Percentiles rank a stretch among this genome's conserved stretches.
Evolutionary conservation across 2,113 vertebrate species (phyloP).

Genomic region (Phrynosoma blainvillii): DNA sequence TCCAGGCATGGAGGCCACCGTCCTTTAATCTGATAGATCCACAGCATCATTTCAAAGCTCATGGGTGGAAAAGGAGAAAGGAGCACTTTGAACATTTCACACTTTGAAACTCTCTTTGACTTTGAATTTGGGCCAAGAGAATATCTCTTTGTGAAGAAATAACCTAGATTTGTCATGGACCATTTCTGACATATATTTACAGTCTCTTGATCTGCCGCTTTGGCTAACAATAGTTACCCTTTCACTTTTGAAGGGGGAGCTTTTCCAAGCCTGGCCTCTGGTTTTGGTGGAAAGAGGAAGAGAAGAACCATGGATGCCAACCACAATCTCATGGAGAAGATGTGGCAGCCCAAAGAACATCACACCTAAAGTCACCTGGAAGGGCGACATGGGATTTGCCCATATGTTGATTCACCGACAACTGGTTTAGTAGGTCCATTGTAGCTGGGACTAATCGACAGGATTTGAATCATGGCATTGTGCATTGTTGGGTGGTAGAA

Average conservation of each 20-base stretch:
- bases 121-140: conserved; percentile 39
- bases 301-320: background rate
- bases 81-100: conserved; percentile 30
- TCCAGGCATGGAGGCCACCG: background rate
- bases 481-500: too few relatives aligned
- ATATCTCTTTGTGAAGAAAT: conserved; percentile 44
- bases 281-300: background rate
- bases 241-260: conserved; percentile 31
- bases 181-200: conserved; percentile 28
- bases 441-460: too few relatives aligned
- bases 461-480: too few relatives aligned
- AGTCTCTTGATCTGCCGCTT: conserved; percentile 47
- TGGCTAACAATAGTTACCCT: conserved; percentile 40
- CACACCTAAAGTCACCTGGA: background rate
- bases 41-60: conserved; percentile 8
- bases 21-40: background rate
- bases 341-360: too few relatives aligned
- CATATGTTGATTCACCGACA: too few relatives aligned
- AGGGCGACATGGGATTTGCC: too few relatives aligned
- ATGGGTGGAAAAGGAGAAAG: background rate
- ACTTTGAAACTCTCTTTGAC: conserved; percentile 49
- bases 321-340: background rate
- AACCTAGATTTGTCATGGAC: conserved; percentile 49
- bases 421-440: too few relatives aligned
- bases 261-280: background rate